Percentiles rank a stretch among this genome's conserved stretches.
Evolutionary conservation across 1,140 invertebrate genomes (phyloP).

Genomic region (Brachionus plicatilis): DNA sequence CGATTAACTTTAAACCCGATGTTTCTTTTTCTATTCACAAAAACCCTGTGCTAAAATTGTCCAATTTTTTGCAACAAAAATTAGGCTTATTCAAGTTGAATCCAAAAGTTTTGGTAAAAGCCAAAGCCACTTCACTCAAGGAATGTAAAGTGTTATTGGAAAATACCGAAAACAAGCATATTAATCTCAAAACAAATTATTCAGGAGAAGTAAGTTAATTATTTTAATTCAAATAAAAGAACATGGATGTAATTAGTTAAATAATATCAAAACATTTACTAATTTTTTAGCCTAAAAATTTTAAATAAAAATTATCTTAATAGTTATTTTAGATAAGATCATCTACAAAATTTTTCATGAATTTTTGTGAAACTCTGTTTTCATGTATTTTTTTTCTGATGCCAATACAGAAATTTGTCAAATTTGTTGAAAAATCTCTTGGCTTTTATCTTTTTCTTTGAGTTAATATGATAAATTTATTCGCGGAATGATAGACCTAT

Average conservation of each 20-base stretch:
- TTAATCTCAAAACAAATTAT: slow-evolving; percentile 1
- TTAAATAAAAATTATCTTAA: no score
- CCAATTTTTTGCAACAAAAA: neutral
- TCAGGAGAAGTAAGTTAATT: neutral
- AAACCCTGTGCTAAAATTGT: neutral
- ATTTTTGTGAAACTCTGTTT: neutral
- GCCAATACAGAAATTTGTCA: no score
- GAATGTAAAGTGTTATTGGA: neutral
- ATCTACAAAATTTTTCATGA: no score
- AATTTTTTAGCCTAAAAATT: no score
- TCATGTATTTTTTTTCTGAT: no score
- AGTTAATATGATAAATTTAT: no score
- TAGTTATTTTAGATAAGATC: no score
- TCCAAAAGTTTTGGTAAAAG: neutral
- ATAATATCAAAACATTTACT: no score
- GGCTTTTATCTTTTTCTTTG: no score
- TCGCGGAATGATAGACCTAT: no score
- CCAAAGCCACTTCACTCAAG: neutral
- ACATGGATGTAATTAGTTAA: no score
- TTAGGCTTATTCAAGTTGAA: neutral
- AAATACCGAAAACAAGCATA: neutral
- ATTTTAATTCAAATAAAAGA: neutral
- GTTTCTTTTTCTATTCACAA: neutral
- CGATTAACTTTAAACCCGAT: neutral
- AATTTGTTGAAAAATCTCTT: no score